Conservation (phyloP, 2,888 invertebrate genomes). For the Mythimna vitellina region DNA sequence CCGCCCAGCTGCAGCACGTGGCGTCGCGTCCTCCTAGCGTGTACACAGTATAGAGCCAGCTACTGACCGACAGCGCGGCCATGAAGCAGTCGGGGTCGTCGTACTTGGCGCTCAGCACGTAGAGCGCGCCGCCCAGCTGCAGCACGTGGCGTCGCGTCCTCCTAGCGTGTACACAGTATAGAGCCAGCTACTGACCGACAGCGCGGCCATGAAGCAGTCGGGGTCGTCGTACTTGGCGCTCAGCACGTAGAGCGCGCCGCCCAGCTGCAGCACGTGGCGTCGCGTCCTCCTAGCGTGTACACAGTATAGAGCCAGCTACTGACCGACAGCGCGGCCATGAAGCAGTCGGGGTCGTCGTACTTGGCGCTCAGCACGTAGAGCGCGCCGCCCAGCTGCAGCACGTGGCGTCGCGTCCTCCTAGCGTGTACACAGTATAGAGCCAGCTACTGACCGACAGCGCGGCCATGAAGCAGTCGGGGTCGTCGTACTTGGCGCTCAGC, state of each 20-base stretch:
- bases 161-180: too few species aligned
- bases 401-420: slow-evolving; percentile 62
- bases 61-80: slow-evolving; percentile 62
- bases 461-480: too few species aligned
- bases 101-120: too few species aligned
- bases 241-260: slow-evolving; percentile 68
- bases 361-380: slow-evolving; percentile 75
- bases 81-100: too few species aligned
- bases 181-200: slow-evolving; percentile 67
- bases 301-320: slow-evolving; percentile 14
- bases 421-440: slow-evolving; percentile 52
- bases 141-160: too few species aligned
- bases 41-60: slow-evolving; percentile 36
- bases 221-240: slow-evolving; percentile 72
- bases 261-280: too few species aligned
- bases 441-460: slow-evolving; percentile 62
- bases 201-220: slow-evolving; percentile 66
- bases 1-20: slow-evolving; percentile 64
- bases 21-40: slow-evolving; percentile 64
- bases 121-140: too few species aligned
- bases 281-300: too few species aligned
- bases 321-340: slow-evolving; percentile 72
- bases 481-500: too few species aligned
- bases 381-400: slow-evolving; percentile 61
- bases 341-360: slow-evolving; percentile 69